Percentiles rank a stretch among this genome's conserved stretches.
phyloP scores from a whole-genome alignment of 2,888 invertebrate species.

The Spisula solida region DNA sequence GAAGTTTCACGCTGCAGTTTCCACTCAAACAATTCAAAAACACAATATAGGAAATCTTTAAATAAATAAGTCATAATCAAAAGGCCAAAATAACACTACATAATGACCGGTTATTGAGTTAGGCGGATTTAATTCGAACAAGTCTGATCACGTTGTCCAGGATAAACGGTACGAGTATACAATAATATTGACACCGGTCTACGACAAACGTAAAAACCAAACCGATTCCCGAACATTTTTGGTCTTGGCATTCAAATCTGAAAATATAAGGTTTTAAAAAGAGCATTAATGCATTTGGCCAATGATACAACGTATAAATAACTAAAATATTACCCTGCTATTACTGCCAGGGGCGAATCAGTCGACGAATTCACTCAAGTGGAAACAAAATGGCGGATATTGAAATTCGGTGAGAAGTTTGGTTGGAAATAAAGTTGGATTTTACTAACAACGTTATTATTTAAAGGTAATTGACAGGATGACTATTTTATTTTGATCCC shows the following conservation, averaged over 20 bases:
- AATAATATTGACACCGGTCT: slow-evolving; percentile 31
- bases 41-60: no score
- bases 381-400: slow-evolving; percentile 49
- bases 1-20: no score
- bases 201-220: no score
- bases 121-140: background rate
- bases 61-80: no score
- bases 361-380: slow-evolving; percentile 7
- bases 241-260: no score
- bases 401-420: background rate
- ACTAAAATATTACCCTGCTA: background rate
- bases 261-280: no score
- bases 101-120: no score
- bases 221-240: no score
- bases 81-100: no score
- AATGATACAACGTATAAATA: no score
- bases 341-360: background rate
- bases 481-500: background rate
- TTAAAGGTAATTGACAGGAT: background rate
- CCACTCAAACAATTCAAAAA: no score
- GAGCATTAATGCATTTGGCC: no score
- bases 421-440: slow-evolving; percentile 19
- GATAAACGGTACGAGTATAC: slow-evolving; percentile 36
- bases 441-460: background rate
- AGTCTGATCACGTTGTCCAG: slow-evolving; percentile 32